A percentile compares a stretch with the other conserved stretches of the same genome.
Conservation (phyloP, 2,888 invertebrate species). For the Tethea ocularis region DNA sequence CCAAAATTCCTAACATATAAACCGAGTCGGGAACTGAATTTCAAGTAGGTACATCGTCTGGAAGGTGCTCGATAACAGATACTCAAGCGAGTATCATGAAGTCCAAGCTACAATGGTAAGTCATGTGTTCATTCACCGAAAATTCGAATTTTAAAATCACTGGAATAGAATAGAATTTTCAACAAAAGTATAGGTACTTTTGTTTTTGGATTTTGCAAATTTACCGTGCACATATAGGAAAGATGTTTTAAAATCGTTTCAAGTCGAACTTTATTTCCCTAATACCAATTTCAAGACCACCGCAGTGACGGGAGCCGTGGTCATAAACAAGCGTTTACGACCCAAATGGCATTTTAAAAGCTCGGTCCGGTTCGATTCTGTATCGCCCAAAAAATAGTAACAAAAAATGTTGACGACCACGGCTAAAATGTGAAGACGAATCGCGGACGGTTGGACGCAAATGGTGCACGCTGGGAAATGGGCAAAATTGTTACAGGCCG, state of each 20-base stretch:
- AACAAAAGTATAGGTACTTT: too few species aligned
- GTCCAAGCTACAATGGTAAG: too few species aligned
- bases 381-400: slow-evolving; percentile 47
- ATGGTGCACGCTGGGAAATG: not conserved
- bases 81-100: too few species aligned
- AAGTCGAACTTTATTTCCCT: not conserved
- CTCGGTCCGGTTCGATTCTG: slow-evolving; percentile 40
- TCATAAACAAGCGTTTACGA: slow-evolving; percentile 61
- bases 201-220: too few species aligned
- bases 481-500: not conserved
- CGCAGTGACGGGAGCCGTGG: slow-evolving; percentile 32
- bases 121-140: too few species aligned
- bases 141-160: too few species aligned
- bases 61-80: too few species aligned
- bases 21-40: too few species aligned
- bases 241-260: not conserved
- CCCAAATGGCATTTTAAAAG: slow-evolving; percentile 61
- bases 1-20: too few species aligned
- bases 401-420: slow-evolving; percentile 30
- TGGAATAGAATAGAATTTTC: too few species aligned
- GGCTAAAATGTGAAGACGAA: slow-evolving; percentile 40
- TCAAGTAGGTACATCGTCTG: too few species aligned
- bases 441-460: not conserved
- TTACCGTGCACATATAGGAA: too few species aligned
- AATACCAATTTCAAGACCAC: slow-evolving; percentile 23